Conservation (phyloP, 2,888 invertebrate species). For the Ichneumon xanthorius region DNA sequence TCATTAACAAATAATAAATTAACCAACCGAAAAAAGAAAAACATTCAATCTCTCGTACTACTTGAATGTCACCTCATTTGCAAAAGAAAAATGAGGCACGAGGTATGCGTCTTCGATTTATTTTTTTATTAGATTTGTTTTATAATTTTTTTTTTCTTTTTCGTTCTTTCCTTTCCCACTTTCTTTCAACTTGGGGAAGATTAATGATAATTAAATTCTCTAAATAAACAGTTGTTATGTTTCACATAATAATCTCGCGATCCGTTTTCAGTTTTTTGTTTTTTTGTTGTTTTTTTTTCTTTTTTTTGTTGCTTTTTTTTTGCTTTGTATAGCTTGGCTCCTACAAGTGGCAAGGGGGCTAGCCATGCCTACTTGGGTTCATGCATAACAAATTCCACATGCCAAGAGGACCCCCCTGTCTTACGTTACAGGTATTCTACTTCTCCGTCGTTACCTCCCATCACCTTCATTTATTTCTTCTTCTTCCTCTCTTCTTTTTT, state of each 20-base stretch:
- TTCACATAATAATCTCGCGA: constrained; percentile 86
- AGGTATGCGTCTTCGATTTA: constrained; percentile 73
- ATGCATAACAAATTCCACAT: constrained; percentile 85
- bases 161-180: constrained; percentile 67
- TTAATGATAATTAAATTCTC: constrained; percentile 80
- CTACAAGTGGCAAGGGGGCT: constrained; percentile 80
- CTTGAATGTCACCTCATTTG: constrained; percentile 63
- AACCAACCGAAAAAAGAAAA: constrained; percentile 72
- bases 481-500: constrained; percentile 57
- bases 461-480: constrained; percentile 32
- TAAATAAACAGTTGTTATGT: constrained; percentile 82
- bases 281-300: constrained; percentile 81
- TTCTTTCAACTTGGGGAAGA: constrained; percentile 67
- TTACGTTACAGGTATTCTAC: constrained; percentile 65
- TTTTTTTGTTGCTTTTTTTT: constrained; percentile 55
- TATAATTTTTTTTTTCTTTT: constrained; percentile 67
- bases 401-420: constrained; percentile 83
- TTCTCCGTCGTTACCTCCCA: constrained; percentile 66
- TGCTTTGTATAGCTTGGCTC: constrained; percentile 68
- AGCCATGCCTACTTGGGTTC: constrained; percentile 83
- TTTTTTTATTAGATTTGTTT: constrained; percentile 59
- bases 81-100: constrained; percentile 70
- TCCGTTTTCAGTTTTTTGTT: constrained; percentile 81
- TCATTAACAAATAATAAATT: constrained; percentile 66
- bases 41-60: constrained; percentile 67